Percentiles rank a stretch among this genome's conserved stretches.
Evolutionary conservation across 2,888 invertebrate genomes (phyloP).

Genomic region (Malacosoma neustria): DNA sequence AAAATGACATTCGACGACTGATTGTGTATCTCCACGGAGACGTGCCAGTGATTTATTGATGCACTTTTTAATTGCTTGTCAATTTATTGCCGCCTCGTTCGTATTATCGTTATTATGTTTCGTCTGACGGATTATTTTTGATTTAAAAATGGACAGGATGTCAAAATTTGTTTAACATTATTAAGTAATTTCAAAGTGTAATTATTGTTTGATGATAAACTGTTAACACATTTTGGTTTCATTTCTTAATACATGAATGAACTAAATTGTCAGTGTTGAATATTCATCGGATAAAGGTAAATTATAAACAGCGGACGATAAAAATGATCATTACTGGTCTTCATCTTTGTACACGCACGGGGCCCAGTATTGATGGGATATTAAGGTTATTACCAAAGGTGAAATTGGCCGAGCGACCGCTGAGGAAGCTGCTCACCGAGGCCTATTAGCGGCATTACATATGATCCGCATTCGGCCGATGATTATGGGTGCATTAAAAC

Average conservation of each 20-base stretch:
- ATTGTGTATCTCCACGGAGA: conserved; percentile 29
- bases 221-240: no score
- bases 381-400: conserved; percentile 68
- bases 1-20: conserved; percentile 47
- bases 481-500: conserved; percentile 69
- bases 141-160: no score
- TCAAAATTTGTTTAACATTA: no score
- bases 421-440: conserved; percentile 68
- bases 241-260: no score
- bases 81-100: neutral
- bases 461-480: conserved; percentile 57
- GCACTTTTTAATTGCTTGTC: conserved; percentile 15
- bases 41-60: conserved; percentile 30
- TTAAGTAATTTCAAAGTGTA: no score
- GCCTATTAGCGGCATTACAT: conserved; percentile 70
- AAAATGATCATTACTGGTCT: conserved; percentile 47
- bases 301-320: conserved; percentile 34
- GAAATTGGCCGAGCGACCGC: conserved; percentile 69
- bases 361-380: conserved; percentile 60
- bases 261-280: no score
- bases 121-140: no score
- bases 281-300: conserved; percentile 44
- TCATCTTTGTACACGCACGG: conserved; percentile 63
- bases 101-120: no score
- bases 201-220: no score